Base-by-base conservation (phyloP, 2,113 vertebrate genomes). In the Dipodomys spectabilis region DNA sequence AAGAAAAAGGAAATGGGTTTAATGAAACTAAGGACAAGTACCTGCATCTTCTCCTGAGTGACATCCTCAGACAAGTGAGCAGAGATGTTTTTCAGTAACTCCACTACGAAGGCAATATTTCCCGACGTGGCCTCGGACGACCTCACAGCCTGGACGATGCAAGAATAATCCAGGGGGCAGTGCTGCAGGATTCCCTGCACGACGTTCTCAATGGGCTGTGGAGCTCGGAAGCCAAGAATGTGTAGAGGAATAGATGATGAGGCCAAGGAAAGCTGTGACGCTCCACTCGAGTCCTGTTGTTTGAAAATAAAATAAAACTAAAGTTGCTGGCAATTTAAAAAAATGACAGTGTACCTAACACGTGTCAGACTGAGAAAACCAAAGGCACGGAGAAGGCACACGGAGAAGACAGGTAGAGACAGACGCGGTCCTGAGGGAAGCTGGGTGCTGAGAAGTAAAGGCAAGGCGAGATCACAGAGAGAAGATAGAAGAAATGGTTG, bases 91-190 rank as follows among this genome's bases (percentile, higher is more conserved):
- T 96, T 95, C 89, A 98, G 90, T 82, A 98, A 81, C 23, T 97
- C 57, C 45, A 98, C 98, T 87, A 98, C 95, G 79, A 98, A 97
- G 49, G 96, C 98, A 27, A 98, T 98, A 28, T 98, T 98, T 95
- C 98, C 98, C 30, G 98, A 97, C 0, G 98, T 97, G 39, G 82
- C 79, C 95, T 97, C 97, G 20, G 98, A 97, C 3, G 97, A 97
- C 49, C 97, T 94, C 86, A 98, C 98, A 1, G 74, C 95, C 23
- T 94, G 73, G 20, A 97, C 19, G 22, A 98, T 98, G 92, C 98
- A 98, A 0, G 97, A 93, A 16, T 97, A 98, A 85, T 98, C 98
- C 65, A 53, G 35, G 0, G 86, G 97, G 22, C 98, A 98, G 78
- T 92, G 96, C 23, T 44, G 92, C 5, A 4, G 92, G 64, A 97